These are phyloP conservation scores for Strigamia transsilvanica DNA, from an alignment of 2,888 invertebrate genomes.

Conservation along the genomic window DNA sequence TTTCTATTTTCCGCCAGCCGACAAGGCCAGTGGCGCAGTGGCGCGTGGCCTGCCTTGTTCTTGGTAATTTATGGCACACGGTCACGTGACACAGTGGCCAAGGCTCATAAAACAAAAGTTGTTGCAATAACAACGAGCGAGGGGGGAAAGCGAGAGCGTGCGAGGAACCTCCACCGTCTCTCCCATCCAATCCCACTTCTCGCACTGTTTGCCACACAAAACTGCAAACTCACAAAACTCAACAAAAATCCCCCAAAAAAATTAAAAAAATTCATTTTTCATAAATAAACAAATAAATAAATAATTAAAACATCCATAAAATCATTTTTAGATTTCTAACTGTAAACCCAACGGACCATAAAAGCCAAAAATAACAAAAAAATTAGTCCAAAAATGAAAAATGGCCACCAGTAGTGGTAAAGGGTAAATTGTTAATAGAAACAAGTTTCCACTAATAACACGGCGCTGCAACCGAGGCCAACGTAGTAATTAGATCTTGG, in stretches of 20 bases:
- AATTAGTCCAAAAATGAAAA: neutral
- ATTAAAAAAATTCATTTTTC: neutral
- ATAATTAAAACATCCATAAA: neutral
- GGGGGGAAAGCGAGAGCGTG: neutral
- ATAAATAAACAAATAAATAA: no score
- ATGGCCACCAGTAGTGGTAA: neutral
- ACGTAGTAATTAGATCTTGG: slow-evolving; percentile 42
- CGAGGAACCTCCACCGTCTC: neutral
- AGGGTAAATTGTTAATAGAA: slow-evolving; percentile 44
- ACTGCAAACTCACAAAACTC: neutral
- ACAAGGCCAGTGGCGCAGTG: slow-evolving; percentile 36
- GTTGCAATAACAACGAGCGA: slow-evolving; percentile 31
- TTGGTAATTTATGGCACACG: slow-evolving; percentile 36
- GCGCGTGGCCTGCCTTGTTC: slow-evolving; percentile 44
- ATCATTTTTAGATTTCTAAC: no score
- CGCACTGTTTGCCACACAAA: neutral
- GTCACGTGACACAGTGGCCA: slow-evolving; percentile 40
- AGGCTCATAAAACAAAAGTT: slow-evolving; percentile 40
- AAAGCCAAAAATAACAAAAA: neutral
- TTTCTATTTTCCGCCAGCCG: neutral
- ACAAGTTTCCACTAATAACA: slow-evolving; percentile 38
- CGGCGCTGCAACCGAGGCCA: slow-evolving; percentile 37
- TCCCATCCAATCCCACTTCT: neutral
- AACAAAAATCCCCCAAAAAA: neutral
- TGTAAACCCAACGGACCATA: neutral